Conservation (phyloP, 2,113 vertebrate species). For the Felis chaus region DNA sequence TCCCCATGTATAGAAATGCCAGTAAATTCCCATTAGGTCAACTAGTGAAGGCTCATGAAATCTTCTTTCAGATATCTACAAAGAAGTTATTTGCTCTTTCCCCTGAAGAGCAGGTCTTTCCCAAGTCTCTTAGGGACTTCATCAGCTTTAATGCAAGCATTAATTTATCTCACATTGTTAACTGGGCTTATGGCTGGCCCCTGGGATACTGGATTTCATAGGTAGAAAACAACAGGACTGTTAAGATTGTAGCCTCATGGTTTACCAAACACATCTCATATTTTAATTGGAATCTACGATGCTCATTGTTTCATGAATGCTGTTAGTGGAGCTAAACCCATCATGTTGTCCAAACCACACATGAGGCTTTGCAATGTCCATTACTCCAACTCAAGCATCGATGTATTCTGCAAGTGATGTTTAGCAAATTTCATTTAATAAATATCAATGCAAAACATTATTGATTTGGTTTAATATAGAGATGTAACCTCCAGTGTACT, state of each 20-base stretch:
- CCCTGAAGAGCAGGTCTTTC: conserved; percentile 34
- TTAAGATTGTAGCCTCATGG: conserved; percentile 58
- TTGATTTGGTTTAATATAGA: neutral
- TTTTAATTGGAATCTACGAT: conserved; percentile 61
- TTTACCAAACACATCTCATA: conserved; percentile 46
- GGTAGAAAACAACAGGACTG: neutral
- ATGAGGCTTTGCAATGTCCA: neutral
- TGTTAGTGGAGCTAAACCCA: conserved; percentile 46
- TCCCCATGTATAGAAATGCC: neutral
- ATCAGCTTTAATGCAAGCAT: conserved; percentile 37
- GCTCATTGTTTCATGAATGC: conserved; percentile 47
- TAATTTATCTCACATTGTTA: conserved; percentile 64
- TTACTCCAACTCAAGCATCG: neutral
- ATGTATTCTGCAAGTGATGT: conserved; percentile 17
- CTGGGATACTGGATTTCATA: conserved; percentile 31
- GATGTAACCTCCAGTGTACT: neutral
- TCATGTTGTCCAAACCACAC: conserved; percentile 33
- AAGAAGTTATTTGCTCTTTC: conserved; percentile 25
- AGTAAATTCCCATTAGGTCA: neutral
- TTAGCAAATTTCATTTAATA: neutral
- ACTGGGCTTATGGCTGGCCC: conserved; percentile 24
- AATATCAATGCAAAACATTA: neutral
- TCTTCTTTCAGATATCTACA: neutral
- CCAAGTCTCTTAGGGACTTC: neutral
- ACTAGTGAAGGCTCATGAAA: neutral